Evolutionary conservation across 2,888 invertebrate species (phyloP).

Genomic region (Lepetodrilus schrolli): DNA sequence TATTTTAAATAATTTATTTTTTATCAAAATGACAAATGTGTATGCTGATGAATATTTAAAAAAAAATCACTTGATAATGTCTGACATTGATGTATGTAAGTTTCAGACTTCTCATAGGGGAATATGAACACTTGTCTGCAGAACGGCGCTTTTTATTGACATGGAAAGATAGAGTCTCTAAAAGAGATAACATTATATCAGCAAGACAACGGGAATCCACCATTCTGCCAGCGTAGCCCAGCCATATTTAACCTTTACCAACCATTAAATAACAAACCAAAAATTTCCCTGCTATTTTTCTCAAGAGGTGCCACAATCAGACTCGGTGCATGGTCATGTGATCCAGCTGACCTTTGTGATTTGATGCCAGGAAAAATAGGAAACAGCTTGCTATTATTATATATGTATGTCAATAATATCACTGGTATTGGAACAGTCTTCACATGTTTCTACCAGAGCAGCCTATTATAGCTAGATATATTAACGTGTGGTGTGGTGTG

Average conservation of each 20-base stretch:
- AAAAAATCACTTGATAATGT: background rate
- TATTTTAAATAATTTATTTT: no score
- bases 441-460: no score
- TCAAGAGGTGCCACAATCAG: background rate
- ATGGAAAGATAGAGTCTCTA: background rate
- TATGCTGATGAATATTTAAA: background rate
- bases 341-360: background rate
- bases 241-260: background rate
- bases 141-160: background rate
- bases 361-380: no score
- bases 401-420: no score
- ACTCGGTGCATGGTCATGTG: background rate
- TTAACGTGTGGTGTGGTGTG: no score
- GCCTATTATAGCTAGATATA: no score
- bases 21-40: background rate
- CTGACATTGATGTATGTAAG: background rate
- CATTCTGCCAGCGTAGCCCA: background rate
- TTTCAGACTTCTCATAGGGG: background rate
- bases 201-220: background rate
- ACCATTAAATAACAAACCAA: background rate
- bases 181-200: background rate
- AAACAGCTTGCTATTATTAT: no score
- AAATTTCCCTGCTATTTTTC: background rate
- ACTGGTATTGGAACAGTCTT: no score
- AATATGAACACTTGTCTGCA: background rate